Percentiles rank a stretch among this genome's conserved stretches.
These are phyloP conservation scores for Geodia barretti DNA, from an alignment of 37 sponge, comb jelly and placozoan species.

Conservation along the genomic window DNA sequence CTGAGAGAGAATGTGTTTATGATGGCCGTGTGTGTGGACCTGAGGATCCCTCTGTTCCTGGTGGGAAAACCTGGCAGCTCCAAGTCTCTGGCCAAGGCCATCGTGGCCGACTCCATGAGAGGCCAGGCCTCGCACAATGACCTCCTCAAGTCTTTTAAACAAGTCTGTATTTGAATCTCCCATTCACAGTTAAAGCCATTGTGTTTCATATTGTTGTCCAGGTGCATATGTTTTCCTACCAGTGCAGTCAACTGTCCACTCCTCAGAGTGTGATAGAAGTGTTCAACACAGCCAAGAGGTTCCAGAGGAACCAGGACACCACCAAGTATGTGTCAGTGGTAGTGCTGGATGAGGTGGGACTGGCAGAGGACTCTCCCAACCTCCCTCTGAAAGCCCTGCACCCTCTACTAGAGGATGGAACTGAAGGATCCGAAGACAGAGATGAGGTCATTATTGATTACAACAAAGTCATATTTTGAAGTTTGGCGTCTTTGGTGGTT, in stretches of 20 bases:
- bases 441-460: constrained; percentile 14
- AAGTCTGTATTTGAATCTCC: constrained; percentile 16
- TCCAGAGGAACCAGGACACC: constrained; percentile 67
- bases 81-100: constrained; percentile 89
- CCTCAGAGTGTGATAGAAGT: constrained; percentile 83
- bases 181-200: background rate
- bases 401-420: constrained; percentile 94
- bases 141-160: constrained; percentile 70
- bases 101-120: constrained; percentile 77
- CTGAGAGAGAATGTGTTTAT: constrained; percentile 95
- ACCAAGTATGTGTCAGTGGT: constrained; percentile 76
- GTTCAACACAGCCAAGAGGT: constrained; percentile 64
- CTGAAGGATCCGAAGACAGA: constrained; percentile 71
- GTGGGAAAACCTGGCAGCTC: constrained; percentile 95
- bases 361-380: constrained; percentile 95
- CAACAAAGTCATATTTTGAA: background rate
- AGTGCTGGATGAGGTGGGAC: constrained; percentile 94
- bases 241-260: constrained; percentile 90
- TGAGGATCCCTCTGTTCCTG: constrained; percentile 89
- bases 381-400: constrained; percentile 93
- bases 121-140: constrained; percentile 60
- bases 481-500: background rate
- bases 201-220: background rate
- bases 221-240: constrained; percentile 85
- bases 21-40: constrained; percentile 93